phyloP scores from a whole-genome alignment of 64 coral and sea anemone genomes.

The Cladopsammia gracilis region DNA sequence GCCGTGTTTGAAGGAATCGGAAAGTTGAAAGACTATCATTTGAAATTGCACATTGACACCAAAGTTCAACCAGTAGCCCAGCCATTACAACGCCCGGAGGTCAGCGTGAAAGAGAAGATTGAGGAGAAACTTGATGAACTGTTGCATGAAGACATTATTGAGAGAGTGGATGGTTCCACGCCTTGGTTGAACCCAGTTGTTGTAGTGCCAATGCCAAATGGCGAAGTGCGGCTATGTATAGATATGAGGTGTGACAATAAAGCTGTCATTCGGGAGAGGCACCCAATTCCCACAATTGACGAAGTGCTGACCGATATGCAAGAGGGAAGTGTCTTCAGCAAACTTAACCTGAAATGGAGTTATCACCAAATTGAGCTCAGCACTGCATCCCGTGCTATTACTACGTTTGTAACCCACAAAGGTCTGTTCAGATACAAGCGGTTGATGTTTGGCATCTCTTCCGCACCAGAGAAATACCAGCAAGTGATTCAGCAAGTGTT shows the following conservation, averaged over 20 bases:
- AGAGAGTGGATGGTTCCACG: constrained; percentile 14
- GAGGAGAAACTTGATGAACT: constrained; percentile 29
- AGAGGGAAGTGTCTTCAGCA: constrained; percentile 29
- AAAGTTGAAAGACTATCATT: constrained; percentile 50
- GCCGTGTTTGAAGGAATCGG: constrained; percentile 7
- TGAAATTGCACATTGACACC: constrained; percentile 40
- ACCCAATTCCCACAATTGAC: constrained; percentile 5
- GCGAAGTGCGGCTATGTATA: constrained; percentile 23
- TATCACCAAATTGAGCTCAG: background rate
- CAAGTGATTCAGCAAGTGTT: constrained; percentile 5
- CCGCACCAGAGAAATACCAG: constrained; percentile 14
- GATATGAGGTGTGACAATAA: constrained; percentile 39
- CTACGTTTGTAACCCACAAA: background rate
- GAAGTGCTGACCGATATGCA: constrained; percentile 28
- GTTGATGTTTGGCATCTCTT: background rate
- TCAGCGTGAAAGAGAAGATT: constrained; percentile 7
- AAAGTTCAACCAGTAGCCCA: constrained; percentile 48
- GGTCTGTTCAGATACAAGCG: background rate
- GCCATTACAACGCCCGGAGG: no score
- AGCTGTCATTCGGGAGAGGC: background rate
- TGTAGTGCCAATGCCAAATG: constrained; percentile 5
- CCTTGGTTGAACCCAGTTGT: constrained; percentile 25
- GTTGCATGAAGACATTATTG: constrained; percentile 1
- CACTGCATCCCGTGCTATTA: background rate
- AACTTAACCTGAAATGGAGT: background rate